Base-by-base conservation (phyloP, 2,888 invertebrate genomes). In the Cantharis nigra region DNA sequence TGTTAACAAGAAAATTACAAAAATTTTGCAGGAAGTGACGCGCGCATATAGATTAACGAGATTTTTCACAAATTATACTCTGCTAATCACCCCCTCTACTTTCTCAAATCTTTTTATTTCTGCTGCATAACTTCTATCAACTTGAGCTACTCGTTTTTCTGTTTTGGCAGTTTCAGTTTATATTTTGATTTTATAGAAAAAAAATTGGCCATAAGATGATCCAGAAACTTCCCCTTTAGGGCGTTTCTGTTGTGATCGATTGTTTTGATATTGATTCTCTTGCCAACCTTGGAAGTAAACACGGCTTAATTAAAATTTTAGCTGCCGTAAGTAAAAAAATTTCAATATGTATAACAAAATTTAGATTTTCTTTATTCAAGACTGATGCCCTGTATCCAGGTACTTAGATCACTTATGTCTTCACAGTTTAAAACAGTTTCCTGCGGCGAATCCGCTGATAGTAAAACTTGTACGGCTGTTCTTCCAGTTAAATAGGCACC, bases 401-500 rank as follows among this genome's bases (percentile, higher is more conserved):
- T 93, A 85, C 94, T 95, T 77, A 96, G 90, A 87, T 96, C 96
- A 83, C 92, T 93, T n/a, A 94, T 93, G 74, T 93, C 93, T 67
- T 93, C 92, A 82, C 95, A 94, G 84, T 94, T 94, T 80, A 96
- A 89, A 63, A 93, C 91, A 78, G 93, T 92, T 85, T 93, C 92
- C 69, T 83, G 82, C 65, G 91, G 90, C 78, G 92, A 91, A 71
- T 93, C 93, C 16, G 91, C 89, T 13, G 91, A 90, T 71, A 95
- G 86, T 69, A 96, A 87, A 72, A 92, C 90, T 87, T 95, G 94
- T 64, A 96, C 96, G 62, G 95, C 95, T 16, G 93, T 92, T 83
- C 95, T 92, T 1, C 98, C 98, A 70, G 96, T 95, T 74, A 98
- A 89, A 86, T 96, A 96, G 62, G 98, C 98, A 70, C 98, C 98